Conservation (phyloP, 2,888 invertebrate species). For the Heteromurus nitidus region DNA sequence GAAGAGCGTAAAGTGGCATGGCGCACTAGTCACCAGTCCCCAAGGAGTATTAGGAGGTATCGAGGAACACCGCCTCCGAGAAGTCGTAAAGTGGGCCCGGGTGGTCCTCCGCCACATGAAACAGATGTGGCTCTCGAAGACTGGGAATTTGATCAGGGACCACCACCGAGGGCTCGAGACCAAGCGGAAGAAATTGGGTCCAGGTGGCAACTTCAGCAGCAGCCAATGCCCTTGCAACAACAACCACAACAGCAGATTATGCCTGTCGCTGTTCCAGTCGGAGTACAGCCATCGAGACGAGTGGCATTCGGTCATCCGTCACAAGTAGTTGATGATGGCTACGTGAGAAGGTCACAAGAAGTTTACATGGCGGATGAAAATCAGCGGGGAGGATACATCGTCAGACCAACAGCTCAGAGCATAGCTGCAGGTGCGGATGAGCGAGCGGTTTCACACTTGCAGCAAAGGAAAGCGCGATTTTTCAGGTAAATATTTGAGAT, state of each 20-base stretch:
- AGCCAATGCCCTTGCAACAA: slow-evolving; percentile 76
- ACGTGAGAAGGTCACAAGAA: slow-evolving; percentile 47
- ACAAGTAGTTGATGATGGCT: slow-evolving; percentile 64
- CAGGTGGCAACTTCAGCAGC: slow-evolving; percentile 67
- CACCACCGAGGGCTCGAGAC: slow-evolving; percentile 47
- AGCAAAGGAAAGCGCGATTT: slow-evolving; percentile 59
- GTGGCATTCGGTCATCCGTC: slow-evolving; percentile 60
- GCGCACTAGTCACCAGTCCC: slow-evolving; percentile 75
- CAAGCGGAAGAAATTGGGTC: slow-evolving; percentile 69
- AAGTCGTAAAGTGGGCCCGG: slow-evolving; percentile 43
- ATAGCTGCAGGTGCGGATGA: slow-evolving; percentile 49
- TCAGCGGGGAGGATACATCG: slow-evolving; percentile 54
- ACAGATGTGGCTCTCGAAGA: slow-evolving; percentile 70
- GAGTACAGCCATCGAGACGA: slow-evolving; percentile 34
- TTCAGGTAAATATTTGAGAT: slow-evolving; percentile 62
- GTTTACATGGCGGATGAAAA: slow-evolving; percentile 19
- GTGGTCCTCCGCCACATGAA: slow-evolving; percentile 53
- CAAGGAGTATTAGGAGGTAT: slow-evolving; percentile 56
- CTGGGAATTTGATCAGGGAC: slow-evolving; percentile 71
- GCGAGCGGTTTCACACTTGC: slow-evolving; percentile 51
- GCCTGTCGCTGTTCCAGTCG: slow-evolving; percentile 16
- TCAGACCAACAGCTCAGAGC: too few species aligned
- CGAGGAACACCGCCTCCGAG: slow-evolving; percentile 44
- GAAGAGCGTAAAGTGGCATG: slow-evolving; percentile 78
- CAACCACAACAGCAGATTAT: slow-evolving; percentile 76